Evolutionary conservation across 2,113 vertebrate genomes (phyloP), one percentile per base, ranked within the genome.

Genomic region (Condylura cristata): DNA sequence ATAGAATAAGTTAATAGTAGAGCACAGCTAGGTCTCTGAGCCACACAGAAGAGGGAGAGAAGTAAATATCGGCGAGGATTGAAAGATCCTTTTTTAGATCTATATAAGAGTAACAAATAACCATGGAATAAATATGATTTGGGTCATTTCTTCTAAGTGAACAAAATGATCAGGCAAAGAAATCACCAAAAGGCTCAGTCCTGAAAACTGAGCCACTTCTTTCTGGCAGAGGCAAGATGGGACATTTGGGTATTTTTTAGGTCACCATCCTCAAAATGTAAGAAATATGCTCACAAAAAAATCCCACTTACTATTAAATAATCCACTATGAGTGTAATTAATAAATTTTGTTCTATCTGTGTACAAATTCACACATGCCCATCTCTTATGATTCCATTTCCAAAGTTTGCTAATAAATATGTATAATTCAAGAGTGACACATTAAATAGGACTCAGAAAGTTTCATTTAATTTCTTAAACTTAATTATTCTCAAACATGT

Each of bases 101-200:
- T 91, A 93, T 61, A 39, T 60, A 89, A 89, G 51, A 71, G 61
- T 60, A 76, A 81, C n/a, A 30, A 96, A 93, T 63, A 89, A 65
- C 26, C 28, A 78, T 34, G 46, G 22, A 26, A 53, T 87, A 28
- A 87, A 44, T 61, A 74, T n/a, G n/a, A 92, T 53, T 89, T 78
- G 18, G 26, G 56, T 83, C 76, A 78, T 90, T 94, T 92, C 53
- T 84, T 92, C 76, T 32, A 90, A 90, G 82, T 74, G 71, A 96
- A 83, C 26, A 74, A 79, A 86, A 83, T 83, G n/a, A 22, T 88
- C 51, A 94, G 56, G 26, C 48, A 90, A 92, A 86, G 56, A 82
- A 63, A 90, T 51, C 65, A 39, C 56, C 66, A 82, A 89, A 92
- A 56, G 63, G 34, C 22, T 87, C 17, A 74, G 18, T 75, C 12